Base-by-base conservation (phyloP, 1,140 invertebrate species). In the Nasonia giraulti region DNA sequence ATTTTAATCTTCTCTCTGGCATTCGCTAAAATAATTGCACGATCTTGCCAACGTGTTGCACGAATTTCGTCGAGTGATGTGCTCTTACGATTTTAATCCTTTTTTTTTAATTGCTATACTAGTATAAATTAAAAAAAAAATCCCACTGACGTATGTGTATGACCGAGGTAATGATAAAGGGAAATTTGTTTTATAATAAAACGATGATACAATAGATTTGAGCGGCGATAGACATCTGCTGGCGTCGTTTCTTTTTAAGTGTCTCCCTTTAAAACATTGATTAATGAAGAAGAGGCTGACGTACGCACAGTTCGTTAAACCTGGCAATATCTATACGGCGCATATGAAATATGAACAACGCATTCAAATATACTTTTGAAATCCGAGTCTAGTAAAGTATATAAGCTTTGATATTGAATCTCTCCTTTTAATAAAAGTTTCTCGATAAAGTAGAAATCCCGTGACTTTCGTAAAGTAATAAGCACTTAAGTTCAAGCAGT, bases 1-100 rank as follows among this genome's bases (percentile, higher is more conserved):
- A 62, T 62, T 62, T 20, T 8, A 75, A 55, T 81, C 83, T 76
- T 84, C 76, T 85, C 76, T 87, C 78, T 85, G 82, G 74, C 81
- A 86, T 82, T 80, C 68, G 62, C 85, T 33, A 75, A 80, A 76
- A 83, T 80, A 66, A 83, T 88, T 89, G 68, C 50, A 55, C 44
- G 31, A 66, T 80, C 31, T 23, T 40, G 73, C 50, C 77, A 17
- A 69, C 80, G 17, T 27, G 37, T 69, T 62, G 74, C 74, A 76
- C 74, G 44, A 47, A 33, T 31, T 71, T 71, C 31, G 14, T 71
- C 31, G 31, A 71, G 11, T 66, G 33, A 37, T 69, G 68, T 27
- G 17, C 68, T 69, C 68, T 23, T 69, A 27, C 0, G 23, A 69
- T 23, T 31, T 27, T 27, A 27, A 27, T 27, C 17, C 23, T 27